Evolutionary conservation across 2,888 invertebrate species (phyloP), one percentile per base, ranked within the genome.

Genomic region (Eupithecia dodoneata): DNA sequence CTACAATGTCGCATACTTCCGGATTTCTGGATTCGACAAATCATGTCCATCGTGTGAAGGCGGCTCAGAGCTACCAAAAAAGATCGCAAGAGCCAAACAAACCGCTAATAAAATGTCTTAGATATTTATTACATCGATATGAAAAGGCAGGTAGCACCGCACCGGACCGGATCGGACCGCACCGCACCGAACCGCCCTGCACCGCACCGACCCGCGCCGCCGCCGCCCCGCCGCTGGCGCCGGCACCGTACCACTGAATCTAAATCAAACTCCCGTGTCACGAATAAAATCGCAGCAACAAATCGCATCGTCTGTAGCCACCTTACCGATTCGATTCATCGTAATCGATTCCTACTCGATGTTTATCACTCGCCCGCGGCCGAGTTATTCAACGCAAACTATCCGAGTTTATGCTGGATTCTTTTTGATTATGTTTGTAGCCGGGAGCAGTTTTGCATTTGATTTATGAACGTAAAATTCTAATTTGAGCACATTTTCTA

Each of bases 341-440:
- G 85, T 84, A 88, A 88, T 86, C 86, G 88, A 88, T 89, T 86
- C 87, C 81, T 80, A 82, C 83, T 74, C 82, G 86, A 89, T 88
- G 81, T 84, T 86, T 88, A 87, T 88, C 87, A 80, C 75, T 77
- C 72, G 83, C 85, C 80, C 78, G 79, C 30, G 83, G 85, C 84
- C n/a, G 67, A 41, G 66, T 77, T 80, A 76, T 59, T 47, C 77
- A 80, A 77, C 77, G 75, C 76, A 75, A 76, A 79, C 75, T 70
- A 78, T 76, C 78, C 80, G 80, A 79, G 81, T 79, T 81, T 79
- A 76, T 47, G 71, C 44, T 47, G 59, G 47, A 67, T 67, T 69
- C 30, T 74, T 75, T 76, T 72, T 52, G 71, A 72, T 78, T 59
- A 42, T 72, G 75, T 67, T 72, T 72, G 47, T 78, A 74, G 75